Conservation (phyloP, 2,797 vertebrate genomes). For the Crax fasciolata region DNA sequence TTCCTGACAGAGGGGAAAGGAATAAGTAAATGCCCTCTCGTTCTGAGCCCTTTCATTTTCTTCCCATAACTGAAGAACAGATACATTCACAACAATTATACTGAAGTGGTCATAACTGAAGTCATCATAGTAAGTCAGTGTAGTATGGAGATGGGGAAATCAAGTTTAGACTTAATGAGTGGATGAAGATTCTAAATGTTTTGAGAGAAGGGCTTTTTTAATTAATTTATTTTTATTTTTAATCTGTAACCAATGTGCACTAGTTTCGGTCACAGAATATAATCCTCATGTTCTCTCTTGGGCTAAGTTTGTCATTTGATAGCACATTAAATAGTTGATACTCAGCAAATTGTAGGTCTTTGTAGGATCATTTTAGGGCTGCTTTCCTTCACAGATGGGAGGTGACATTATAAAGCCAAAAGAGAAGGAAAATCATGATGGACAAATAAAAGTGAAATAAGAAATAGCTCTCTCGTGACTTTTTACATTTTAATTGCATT, state of each 20-base stretch:
- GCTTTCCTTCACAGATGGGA: slow-evolving; percentile 10
- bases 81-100: not conserved
- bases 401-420: not conserved
- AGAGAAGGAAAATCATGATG: not conserved
- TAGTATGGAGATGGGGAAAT: not conserved
- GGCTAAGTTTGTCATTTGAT: not conserved
- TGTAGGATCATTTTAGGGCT: not conserved
- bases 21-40: not conserved
- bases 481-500: slow-evolving; percentile 6
- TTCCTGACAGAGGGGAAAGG: not conserved
- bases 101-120: not conserved
- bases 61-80: not conserved
- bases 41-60: not conserved
- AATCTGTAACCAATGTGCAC: not conserved
- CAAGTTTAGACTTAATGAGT: not conserved
- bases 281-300: not conserved
- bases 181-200: not conserved
- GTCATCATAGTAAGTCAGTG: not conserved
- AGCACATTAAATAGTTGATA: not conserved
- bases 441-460: slow-evolving; percentile 31
- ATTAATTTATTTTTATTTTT: not conserved
- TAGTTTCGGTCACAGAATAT: not conserved
- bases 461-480: not conserved
- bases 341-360: not conserved
- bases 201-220: not conserved